Conservation (phyloP, 2,888 invertebrate species). For the Megamerina dolium region DNA sequence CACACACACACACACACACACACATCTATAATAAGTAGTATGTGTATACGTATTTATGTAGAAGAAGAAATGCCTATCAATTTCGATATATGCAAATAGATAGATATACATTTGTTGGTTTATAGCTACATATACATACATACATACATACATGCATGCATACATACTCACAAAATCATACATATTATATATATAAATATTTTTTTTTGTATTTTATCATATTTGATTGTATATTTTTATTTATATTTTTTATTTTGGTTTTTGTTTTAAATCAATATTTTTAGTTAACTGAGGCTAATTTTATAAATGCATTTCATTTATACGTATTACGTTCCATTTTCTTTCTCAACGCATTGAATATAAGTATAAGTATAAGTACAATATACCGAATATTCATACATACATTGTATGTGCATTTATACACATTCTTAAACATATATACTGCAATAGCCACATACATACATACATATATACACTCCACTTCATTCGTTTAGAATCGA, state of each 20-base stretch:
- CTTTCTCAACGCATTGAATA: neutral
- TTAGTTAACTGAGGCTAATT: neutral
- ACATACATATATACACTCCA: constrained; percentile 2
- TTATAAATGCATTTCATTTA: neutral
- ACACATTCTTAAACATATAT: too few relatives aligned
- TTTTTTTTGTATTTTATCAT: neutral
- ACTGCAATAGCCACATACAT: too few relatives aligned
- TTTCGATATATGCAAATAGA: too few relatives aligned
- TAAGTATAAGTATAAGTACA: too few relatives aligned
- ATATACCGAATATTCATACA: too few relatives aligned
- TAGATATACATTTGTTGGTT: too few relatives aligned
- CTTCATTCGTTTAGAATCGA: too few relatives aligned
- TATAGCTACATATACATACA: constrained; percentile 5
- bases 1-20: neutral
- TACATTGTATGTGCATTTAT: too few relatives aligned
- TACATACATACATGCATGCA: constrained; percentile 3
- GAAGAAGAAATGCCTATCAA: too few relatives aligned
- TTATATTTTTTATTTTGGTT: neutral
- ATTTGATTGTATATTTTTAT: neutral
- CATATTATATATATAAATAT: neutral
- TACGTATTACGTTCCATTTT: constrained; percentile 11
- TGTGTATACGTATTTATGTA: too few relatives aligned
- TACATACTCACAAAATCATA: constrained; percentile 4
- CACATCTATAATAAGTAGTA: too few relatives aligned
- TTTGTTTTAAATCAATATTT: neutral